Evolutionary conservation across 92 coral and sea anemone species (phyloP).

Genomic region (Porites divaricata): DNA sequence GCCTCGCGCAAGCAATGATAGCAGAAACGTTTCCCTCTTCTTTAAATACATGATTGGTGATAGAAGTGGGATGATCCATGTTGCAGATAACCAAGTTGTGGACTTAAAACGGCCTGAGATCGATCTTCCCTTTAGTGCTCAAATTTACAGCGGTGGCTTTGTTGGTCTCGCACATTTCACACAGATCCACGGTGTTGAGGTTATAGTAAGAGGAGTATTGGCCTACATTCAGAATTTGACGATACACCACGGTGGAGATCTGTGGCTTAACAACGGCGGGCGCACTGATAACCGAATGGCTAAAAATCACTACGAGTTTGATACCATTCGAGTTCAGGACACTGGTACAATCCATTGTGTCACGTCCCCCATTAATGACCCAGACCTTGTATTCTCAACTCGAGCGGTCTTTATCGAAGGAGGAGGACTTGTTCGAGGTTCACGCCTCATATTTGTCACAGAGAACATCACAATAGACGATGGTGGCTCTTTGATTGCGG

Average conservation of each 20-base stretch:
- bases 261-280: slow-evolving; percentile 96
- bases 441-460: slow-evolving; percentile 84
- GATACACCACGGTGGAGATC: slow-evolving; percentile 85
- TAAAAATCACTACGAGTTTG: slow-evolving; percentile 82
- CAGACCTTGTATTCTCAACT: slow-evolving; percentile 82
- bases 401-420: slow-evolving; percentile 92
- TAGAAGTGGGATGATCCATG: slow-evolving; percentile 94
- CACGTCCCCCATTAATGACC: slow-evolving; percentile 93
- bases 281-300: slow-evolving; percentile 64
- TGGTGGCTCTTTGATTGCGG: slow-evolving; percentile 92
- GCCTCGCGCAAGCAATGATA: slow-evolving; percentile 73
- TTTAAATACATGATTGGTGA: slow-evolving; percentile 97
- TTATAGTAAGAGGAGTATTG: slow-evolving; percentile 89
- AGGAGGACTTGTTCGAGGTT: slow-evolving; percentile 91
- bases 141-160: slow-evolving; percentile 95
- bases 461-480: slow-evolving; percentile 96
- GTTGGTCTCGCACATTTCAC: slow-evolving; percentile 94
- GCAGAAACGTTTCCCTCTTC: slow-evolving; percentile 80
- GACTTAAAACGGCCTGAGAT: slow-evolving; percentile 93
- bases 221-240: slow-evolving; percentile 87
- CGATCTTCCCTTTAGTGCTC: slow-evolving; percentile 93
- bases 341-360: slow-evolving; percentile 82
- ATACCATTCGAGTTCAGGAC: slow-evolving; percentile 90
- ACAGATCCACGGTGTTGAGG: slow-evolving; percentile 89
- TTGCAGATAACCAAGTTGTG: slow-evolving; percentile 83